Evolutionary conservation across 2,888 invertebrate species (phyloP), one percentile per base, ranked within the genome.

Genomic region (Leucania comma): DNA sequence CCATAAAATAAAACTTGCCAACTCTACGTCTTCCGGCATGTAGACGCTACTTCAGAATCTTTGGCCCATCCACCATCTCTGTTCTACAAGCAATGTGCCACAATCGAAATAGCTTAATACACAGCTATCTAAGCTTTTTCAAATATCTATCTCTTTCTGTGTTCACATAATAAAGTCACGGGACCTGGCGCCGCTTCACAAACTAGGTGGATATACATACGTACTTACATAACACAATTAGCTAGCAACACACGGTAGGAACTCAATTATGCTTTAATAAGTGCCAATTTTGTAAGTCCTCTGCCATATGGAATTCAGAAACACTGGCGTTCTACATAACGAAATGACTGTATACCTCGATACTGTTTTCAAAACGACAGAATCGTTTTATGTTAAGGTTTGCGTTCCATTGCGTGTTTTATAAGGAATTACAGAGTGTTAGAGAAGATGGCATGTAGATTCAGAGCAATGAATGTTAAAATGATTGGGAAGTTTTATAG

Each of bases 251-350:
- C 38, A 24, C 48, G 12, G 72, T 50, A 32, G 24, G 24, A 72
- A 69, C 73, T 14, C 61, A 72, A 59, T 72, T 59, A 72, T 58
- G 20, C 14, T 29, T 24, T 58, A 72, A 72, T 58, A 22, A 58
- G 5, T 14, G 48, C 29, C 72, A 72, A 69, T 69, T 69, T 69
- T 6, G 38, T 57, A 35, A 58, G 35, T 71, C 24, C 22, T 22
- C 26, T 46, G 29, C 58, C 46, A 72, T 35, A 12, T 38, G 12
- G 38, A 22, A 69, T 59, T 69, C 35, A n/a, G 59, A 38, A 72
- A 58, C 38, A 58, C 46, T 35, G 26, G 26, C 22, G 22, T 58
- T 58, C 58, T 50, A 50, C 38, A 22, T 38, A 50, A 72, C 58
- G 14, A 72, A 72, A 29, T 17, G 24, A 69, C 22, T 3, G 2